Base-by-base conservation (phyloP, 2,797 vertebrate genomes). In the Cynopterus sphinx region DNA sequence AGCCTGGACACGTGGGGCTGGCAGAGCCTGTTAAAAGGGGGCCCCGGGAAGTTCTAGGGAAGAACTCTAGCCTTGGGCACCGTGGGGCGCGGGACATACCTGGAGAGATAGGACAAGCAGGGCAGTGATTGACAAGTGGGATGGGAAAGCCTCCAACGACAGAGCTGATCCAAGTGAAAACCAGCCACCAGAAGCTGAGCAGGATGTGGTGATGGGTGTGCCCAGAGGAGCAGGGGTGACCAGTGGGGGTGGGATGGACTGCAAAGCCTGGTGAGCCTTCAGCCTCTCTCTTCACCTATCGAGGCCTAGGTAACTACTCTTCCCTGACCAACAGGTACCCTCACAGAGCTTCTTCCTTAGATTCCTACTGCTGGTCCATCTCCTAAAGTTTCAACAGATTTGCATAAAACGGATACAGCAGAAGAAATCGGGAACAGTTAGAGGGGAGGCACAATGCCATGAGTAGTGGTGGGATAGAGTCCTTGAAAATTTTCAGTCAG, bases 401-500 rank as follows among this genome's bases (percentile, higher is more conserved):
- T 87, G 36, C 33, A 57, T 24, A 68, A 73, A 90, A 87, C 6
- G 71, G 39, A 65, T 3, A 31, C 36, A 88, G 43, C n/a, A 33
- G 49, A 84, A 82, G 73, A 39, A 70, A 68, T 13, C 19, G 26
- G 43, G 9, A 61, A 61, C 26, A 70, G 41, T 4, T 11, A 39
- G 46, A 16, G 36, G 16, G 31, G 55, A 43, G 46, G n/a, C 17
- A 3, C 2, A 26, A 59, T 22, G 41, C n/a, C 49, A 43, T 71
- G 43, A 46, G 33, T 9, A 31, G 46, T 33, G 43, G 8, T 67
- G 57, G 57, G 43, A n/a, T 84, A 2, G 19, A 73, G 77, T 41
- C 33, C 39, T 65, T 39, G n/a, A 43, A 71, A 89, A 96, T 90
- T 78, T 70, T 36, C 21, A 11, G 17, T 31, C 51, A 87, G 71